A percentile compares a stretch with the other conserved stretches of the same genome.
phyloP scores from a whole-genome alignment of 2,113 vertebrate species.

The Malurus alboscapulatus region DNA sequence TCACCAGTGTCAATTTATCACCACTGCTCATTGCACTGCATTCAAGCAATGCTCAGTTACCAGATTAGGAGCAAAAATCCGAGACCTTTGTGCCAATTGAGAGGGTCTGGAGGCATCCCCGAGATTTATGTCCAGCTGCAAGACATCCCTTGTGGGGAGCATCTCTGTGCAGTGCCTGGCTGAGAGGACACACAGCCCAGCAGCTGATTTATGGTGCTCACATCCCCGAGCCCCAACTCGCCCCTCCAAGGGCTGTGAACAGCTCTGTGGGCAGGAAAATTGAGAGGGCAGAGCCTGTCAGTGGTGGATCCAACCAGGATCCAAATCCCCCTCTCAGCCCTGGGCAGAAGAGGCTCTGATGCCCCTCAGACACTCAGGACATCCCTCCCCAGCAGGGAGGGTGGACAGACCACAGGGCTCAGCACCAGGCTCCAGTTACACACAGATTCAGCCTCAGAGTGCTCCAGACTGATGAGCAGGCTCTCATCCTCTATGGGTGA shows the following conservation, averaged over 20 bases:
- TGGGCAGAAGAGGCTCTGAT: not conserved
- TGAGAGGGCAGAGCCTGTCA: not conserved
- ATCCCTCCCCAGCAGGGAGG: not conserved
- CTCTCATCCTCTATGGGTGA: not conserved
- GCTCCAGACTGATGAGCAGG: not conserved
- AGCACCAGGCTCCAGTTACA: not conserved
- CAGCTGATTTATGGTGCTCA: not conserved
- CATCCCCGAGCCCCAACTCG: rapidly evolving
- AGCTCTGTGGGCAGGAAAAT: not conserved
- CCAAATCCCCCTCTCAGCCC: not conserved
- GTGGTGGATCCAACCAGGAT: not conserved
- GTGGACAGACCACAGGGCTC: not conserved
- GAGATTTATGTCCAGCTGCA: not conserved
- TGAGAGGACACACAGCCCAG: not conserved
- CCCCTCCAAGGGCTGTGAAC: not conserved
- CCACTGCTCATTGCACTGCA: not conserved
- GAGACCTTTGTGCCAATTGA: not conserved
- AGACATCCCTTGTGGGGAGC: not conserved
- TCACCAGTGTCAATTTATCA: not conserved
- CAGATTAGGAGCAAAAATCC: not conserved
- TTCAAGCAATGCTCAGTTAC: not conserved
- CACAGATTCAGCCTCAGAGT: rapidly evolving
- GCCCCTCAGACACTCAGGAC: not conserved
- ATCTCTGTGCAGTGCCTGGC: not conserved
- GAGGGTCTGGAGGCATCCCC: not conserved